phyloP scores from a whole-genome alignment of 2,113 vertebrate genomes.

The Castor canadensis region DNA sequence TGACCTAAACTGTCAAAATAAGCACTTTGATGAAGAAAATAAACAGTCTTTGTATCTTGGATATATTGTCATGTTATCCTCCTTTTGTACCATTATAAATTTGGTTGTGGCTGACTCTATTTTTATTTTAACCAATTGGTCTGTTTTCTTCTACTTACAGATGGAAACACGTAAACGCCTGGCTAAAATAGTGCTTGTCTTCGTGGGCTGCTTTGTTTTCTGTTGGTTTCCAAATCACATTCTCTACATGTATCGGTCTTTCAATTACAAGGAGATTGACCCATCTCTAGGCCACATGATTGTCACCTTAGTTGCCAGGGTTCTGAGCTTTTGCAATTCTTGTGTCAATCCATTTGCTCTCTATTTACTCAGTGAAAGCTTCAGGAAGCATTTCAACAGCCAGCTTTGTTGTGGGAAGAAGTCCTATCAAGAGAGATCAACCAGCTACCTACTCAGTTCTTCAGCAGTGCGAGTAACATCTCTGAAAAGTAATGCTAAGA shows the following conservation, averaged over 20 bases:
- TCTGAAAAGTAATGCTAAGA: constrained; percentile 89
- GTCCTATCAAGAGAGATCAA: constrained; percentile 82
- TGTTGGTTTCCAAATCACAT: constrained; percentile 97
- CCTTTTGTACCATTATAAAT: background rate
- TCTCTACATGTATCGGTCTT: constrained; percentile 95
- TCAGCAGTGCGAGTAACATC: constrained; percentile 94
- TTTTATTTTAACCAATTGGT: background rate
- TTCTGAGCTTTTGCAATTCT: constrained; percentile 95
- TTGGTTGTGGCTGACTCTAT: background rate
- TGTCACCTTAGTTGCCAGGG: constrained; percentile 90
- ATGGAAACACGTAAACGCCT: constrained; percentile 96
- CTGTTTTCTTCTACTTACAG: constrained; percentile 81
- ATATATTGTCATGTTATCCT: background rate
- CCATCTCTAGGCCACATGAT: constrained; percentile 91
- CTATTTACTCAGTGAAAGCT: constrained; percentile 95
- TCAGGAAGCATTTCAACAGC: constrained; percentile 93
- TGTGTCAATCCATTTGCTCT: constrained; percentile 96
- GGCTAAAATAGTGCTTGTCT: constrained; percentile 96
- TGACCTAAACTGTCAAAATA: constrained; percentile 28
- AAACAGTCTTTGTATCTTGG: constrained; percentile 24
- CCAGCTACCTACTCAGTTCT: constrained; percentile 91
- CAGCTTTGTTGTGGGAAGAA: constrained; percentile 88
- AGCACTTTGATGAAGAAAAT: background rate
- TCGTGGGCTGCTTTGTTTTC: constrained; percentile 92
- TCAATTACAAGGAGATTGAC: constrained; percentile 91